Base-by-base conservation (phyloP, 2,888 invertebrate genomes). In the Aphodius granarius region DNA sequence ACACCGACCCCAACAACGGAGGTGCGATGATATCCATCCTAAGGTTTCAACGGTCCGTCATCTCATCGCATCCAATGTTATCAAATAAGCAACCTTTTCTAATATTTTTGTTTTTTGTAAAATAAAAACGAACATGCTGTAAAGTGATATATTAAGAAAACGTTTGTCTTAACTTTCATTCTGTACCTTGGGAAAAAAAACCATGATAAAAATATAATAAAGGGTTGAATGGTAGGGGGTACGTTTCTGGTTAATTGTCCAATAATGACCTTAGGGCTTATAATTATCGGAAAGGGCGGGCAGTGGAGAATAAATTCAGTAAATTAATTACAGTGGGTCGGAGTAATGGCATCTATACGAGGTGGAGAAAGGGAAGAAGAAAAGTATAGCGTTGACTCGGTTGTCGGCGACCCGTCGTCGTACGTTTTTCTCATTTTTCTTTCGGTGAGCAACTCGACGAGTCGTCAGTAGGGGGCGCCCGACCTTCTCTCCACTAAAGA, bases 401-500 rank as follows among this genome's bases (percentile, higher is more conserved):
- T 43, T 43, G 43, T 43, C 43, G 43, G 43, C 43, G 13, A 43
- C 43, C 43, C 1, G 43, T 43, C 43, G 43, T 63, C 64, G 71
- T 74, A 74, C 71, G 70, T 77, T 77, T 75, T 63, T 77, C 74
- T 78, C 77, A 77, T 83, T 82, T 83, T 81, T 83, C 80, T 82
- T 79, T 75, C 1, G 43, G 43, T 43, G 43, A n/a, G n/a, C n/a
- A n/a, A n/a, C 43, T 43, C 23, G 23, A 23, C 4, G 23, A 23
- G 23, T 23, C 43, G 43, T 43, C 3, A 43, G 2, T 43, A 43
- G 13, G 43, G n/a, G 43, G 43, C 43, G 65, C 76, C 73, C 78
- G 77, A 81, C 43, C 43, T 43, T 6, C 43, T 43, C 43, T 2
- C 5, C 5, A 9, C 5, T 2, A 18, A 5, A 15, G 66, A 66